Evolutionary conservation across 1,140 invertebrate species (phyloP).

Genomic region (Drosophila melanica): DNA sequence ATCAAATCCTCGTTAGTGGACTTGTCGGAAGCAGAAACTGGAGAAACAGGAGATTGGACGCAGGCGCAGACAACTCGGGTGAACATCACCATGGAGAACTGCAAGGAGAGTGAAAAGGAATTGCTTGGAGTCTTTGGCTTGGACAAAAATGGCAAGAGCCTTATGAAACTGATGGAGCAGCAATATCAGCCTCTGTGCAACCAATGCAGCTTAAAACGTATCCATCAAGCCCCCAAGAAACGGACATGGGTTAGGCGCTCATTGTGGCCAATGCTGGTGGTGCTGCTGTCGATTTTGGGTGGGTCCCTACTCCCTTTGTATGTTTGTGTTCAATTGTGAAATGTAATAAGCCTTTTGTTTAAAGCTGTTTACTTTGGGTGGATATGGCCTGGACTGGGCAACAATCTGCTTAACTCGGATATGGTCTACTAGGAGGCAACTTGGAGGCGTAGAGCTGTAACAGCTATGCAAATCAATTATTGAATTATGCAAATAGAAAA

Average conservation of each 20-base stretch:
- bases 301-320: background rate
- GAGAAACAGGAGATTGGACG: background rate
- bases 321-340: background rate
- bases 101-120: background rate
- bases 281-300: conserved; percentile 1
- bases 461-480: conserved; percentile 52
- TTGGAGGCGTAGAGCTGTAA: background rate
- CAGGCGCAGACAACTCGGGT: background rate
- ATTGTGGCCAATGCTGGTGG: background rate
- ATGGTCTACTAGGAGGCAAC: background rate
- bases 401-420: background rate
- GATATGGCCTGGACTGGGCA: background rate
- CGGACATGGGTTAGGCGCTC: background rate
- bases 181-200: conserved; percentile 7
- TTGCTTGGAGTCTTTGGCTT: background rate
- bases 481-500: conserved; percentile 62
- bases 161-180: background rate
- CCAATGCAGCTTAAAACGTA: conserved; percentile 6
- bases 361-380: background rate
- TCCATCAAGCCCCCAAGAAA: background rate
- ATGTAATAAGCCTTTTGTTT: background rate
- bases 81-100: conserved; percentile 6
- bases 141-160: background rate
- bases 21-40: background rate
- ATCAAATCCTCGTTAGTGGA: background rate